phyloP scores from a whole-genome alignment of 2,888 invertebrate species.

The Meloe dianella region DNA sequence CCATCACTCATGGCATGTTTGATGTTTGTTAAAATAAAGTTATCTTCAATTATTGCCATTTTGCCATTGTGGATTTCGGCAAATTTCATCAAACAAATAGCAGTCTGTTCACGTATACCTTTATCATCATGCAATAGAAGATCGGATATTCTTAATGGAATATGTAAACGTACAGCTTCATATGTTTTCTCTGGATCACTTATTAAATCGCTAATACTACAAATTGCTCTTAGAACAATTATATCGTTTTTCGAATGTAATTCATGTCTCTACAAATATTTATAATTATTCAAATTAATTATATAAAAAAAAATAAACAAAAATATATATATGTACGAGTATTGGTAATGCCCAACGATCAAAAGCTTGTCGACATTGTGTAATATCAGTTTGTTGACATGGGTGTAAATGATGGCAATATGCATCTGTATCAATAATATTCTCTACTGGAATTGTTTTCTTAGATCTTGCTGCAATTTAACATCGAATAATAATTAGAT shows the following conservation, averaged over 20 bases:
- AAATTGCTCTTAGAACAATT: conserved; percentile 56
- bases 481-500: conserved; percentile 22
- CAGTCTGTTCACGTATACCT: conserved; percentile 55
- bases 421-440: conserved; percentile 50
- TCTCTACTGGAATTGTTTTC: conserved; percentile 31
- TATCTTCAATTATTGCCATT: conserved; percentile 55
- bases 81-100: conserved; percentile 54
- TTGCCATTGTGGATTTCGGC: conserved; percentile 56
- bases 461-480: conserved; percentile 15
- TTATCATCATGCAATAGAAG: conserved; percentile 45
- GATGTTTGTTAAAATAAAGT: conserved; percentile 51
- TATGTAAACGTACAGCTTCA: conserved; percentile 56
- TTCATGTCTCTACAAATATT: conserved; percentile 52
- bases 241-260: conserved; percentile 50
- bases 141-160: conserved; percentile 57
- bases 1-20: conserved; percentile 51
- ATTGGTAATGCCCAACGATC: conserved; percentile 59
- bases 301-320: too few species aligned
- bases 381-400: conserved; percentile 57
- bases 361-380: conserved; percentile 57
- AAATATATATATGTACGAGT: too few species aligned
- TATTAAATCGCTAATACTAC: conserved; percentile 58
- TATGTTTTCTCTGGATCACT: conserved; percentile 59
- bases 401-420: conserved; percentile 51
- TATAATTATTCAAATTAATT: not conserved